Percentiles rank a stretch among this genome's conserved stretches.
Evolutionary conservation across 2,888 invertebrate genomes (phyloP).

Genomic region (Nomada hirtipes): DNA sequence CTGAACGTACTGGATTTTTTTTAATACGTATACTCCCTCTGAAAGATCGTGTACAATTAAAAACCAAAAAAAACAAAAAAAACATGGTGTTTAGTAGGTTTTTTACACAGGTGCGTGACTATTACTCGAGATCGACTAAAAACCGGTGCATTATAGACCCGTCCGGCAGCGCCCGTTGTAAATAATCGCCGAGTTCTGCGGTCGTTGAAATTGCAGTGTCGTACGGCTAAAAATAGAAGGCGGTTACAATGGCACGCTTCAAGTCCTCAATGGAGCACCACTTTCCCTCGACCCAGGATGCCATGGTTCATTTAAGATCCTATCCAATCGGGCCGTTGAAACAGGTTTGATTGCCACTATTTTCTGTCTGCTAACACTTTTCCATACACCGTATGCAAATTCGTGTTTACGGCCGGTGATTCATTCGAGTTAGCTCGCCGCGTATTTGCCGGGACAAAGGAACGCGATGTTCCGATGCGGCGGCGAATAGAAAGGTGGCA

Average conservation of each 20-base stretch:
- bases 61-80: too few relatives aligned
- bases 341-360: background rate
- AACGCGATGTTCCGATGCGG: too few relatives aligned
- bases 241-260: constrained; percentile 17
- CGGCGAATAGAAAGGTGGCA: too few relatives aligned
- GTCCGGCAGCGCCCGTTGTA: constrained; percentile 1
- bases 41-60: too few relatives aligned
- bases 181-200: constrained; percentile 6
- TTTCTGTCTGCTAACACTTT: background rate
- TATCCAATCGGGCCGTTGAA: background rate
- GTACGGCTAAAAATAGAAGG: constrained; percentile 43
- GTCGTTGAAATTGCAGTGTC: constrained; percentile 28
- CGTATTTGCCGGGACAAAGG: background rate
- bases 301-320: background rate
- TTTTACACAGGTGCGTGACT: too few relatives aligned
- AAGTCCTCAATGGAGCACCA: constrained; percentile 17
- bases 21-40: too few relatives aligned
- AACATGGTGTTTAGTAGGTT: too few relatives aligned
- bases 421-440: background rate
- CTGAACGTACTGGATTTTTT: too few relatives aligned
- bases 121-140: background rate
- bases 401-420: background rate
- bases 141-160: background rate
- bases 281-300: background rate
- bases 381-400: constrained; percentile 4